Conservation (phyloP, 2,113 vertebrate species). For the Ciconia stormi region DNA sequence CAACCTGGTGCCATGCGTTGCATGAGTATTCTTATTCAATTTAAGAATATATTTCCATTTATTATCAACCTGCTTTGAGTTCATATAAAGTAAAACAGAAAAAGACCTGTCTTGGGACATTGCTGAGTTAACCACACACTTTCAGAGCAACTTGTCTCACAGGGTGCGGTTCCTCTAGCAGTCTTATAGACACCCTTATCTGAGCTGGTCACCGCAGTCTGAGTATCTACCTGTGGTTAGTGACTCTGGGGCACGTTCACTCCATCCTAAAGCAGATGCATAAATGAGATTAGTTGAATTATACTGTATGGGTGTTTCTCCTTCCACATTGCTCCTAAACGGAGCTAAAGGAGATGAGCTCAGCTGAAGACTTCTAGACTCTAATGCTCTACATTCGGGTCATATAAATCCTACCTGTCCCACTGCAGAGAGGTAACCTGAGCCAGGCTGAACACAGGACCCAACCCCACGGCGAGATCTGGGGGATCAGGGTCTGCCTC, state of each 20-base stretch:
- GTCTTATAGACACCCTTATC: not conserved
- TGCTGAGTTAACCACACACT: not conserved
- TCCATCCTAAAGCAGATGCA: not conserved
- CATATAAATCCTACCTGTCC: not conserved
- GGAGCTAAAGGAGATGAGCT: not conserved
- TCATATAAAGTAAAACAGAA: not conserved
- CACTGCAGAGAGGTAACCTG: not conserved
- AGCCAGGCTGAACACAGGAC: not conserved
- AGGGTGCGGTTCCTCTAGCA: not conserved
- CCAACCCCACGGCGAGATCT: not conserved
- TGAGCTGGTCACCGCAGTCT: not conserved
- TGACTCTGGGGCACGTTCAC: not conserved
- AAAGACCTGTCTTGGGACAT: not conserved
- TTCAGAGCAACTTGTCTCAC: not conserved
- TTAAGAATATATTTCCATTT: not conserved
- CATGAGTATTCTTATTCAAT: not conserved
- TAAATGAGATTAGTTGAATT: not conserved
- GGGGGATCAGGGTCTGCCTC: not conserved
- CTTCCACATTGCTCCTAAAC: not conserved
- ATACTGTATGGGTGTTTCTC: not conserved
- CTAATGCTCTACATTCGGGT: not conserved
- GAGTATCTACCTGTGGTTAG: not conserved
- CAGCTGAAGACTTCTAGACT: not conserved
- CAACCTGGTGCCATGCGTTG: not conserved
- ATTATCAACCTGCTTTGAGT: not conserved